Evolutionary conservation across 2,888 invertebrate species (phyloP).

Genomic region (Eristalinus sepulchralis): DNA sequence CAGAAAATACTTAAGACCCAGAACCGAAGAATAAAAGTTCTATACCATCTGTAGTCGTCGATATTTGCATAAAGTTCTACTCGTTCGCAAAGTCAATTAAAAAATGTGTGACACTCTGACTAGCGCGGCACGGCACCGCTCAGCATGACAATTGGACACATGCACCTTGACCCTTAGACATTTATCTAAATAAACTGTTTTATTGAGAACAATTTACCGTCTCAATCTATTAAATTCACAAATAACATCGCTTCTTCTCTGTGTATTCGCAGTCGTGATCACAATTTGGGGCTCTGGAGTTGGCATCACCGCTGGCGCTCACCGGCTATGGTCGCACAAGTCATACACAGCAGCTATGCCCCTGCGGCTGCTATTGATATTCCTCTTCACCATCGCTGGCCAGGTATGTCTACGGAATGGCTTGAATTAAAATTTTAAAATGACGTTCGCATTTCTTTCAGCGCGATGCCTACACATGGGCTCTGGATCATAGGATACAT

Average conservation of each 20-base stretch:
- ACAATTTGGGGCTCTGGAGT: slow-evolving; percentile 88
- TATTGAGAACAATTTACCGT: slow-evolving; percentile 47
- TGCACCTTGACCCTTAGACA: slow-evolving; percentile 37
- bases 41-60: not conserved
- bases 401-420: slow-evolving; percentile 83
- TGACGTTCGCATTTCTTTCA: slow-evolving; percentile 76
- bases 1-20: too few species aligned
- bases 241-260: not conserved
- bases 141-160: slow-evolving; percentile 19
- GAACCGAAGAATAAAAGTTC: too few species aligned
- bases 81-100: not conserved
- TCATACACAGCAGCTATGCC: slow-evolving; percentile 89
- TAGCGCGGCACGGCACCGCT: not conserved
- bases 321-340: slow-evolving; percentile 90
- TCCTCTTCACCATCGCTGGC: slow-evolving; percentile 90
- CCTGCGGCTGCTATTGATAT: slow-evolving; percentile 85
- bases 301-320: slow-evolving; percentile 91
- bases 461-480: slow-evolving; percentile 93
- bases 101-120: not conserved
- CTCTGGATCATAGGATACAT: slow-evolving; percentile 92
- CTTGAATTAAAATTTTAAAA: not conserved
- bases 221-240: slow-evolving; percentile 7
- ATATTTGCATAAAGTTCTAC: not conserved
- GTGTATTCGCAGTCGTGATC: slow-evolving; percentile 81
- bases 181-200: slow-evolving; percentile 55